These are phyloP conservation scores for Varecia variegata DNA, from an alignment of 2,797 vertebrate species.

Conservation along the genomic window DNA sequence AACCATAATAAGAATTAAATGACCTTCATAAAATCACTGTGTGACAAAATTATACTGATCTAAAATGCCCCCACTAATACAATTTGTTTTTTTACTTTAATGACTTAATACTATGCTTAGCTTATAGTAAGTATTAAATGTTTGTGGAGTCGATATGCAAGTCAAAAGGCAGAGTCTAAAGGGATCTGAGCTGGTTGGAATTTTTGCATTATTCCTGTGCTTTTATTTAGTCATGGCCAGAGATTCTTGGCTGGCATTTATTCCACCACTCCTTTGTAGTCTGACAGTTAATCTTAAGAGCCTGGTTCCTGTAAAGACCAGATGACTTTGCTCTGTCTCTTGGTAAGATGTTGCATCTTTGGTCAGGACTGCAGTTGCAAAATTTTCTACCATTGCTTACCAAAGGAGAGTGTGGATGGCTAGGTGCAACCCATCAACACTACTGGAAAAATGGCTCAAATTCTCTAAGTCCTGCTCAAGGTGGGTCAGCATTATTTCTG, in stretches of 20 bases:
- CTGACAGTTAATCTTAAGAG: slow-evolving; percentile 24
- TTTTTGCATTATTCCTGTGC: background rate
- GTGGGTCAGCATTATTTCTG: background rate
- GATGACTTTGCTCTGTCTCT: slow-evolving; percentile 33
- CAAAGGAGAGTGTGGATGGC: background rate
- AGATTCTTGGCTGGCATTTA: slow-evolving; percentile 33
- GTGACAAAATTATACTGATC: slow-evolving; percentile 19
- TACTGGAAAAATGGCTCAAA: background rate
- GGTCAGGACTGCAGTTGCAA: slow-evolving; percentile 1
- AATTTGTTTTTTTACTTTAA: background rate
- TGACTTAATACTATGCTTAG: background rate
- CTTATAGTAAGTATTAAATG: background rate
- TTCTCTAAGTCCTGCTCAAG: background rate
- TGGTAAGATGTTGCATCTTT: slow-evolving; percentile 1
- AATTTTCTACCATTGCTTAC: background rate
- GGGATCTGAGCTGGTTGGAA: background rate
- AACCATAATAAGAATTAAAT: slow-evolving; percentile 10
- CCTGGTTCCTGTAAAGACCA: background rate
- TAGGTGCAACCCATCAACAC: background rate
- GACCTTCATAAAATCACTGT: background rate
- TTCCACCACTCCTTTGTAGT: background rate
- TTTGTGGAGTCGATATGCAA: background rate
- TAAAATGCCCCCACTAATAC: background rate
- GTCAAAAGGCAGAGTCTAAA: background rate
- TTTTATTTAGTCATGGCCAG: background rate